Base-by-base conservation (phyloP, 1,140 invertebrate species). In the Ladona fulva region DNA sequence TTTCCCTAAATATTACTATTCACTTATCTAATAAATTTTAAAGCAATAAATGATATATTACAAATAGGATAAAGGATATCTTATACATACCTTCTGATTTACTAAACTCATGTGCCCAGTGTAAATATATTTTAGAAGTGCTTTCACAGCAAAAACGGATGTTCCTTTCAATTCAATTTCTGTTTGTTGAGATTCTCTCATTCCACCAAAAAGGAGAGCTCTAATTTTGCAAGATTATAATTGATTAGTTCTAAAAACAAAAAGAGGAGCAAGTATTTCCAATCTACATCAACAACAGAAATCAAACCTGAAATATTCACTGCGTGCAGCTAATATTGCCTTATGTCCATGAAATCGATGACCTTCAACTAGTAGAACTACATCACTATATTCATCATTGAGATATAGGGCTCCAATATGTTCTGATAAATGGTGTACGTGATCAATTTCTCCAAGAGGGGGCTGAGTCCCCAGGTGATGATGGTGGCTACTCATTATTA, bases 81-180 rank as follows among this genome's bases (percentile, higher is more conserved):
- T 6, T 66, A 44, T 79, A 83, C 80, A 77, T 84, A 90, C 88
- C 82, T 93, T 93, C 79, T 97, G 87, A 80, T 92, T 90, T 19
- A 91, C 89, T 37, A 99, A 86, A 75, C 92, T 92, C 88, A 99
- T 92, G 80, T 91, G 91, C 52, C 95, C 94, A 78, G 95, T 97
- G 84, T 99, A 99, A 75, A 99, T 96, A 86, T 99, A 99, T 82
- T 94, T 92, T 0, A 99, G 86, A 0, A 99, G 86, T 75, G 91
- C 90, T 85, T 95, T 95, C 82, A 99, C 99, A 24, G 96, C 94
- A 78, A 91, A 89, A 24, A 97, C 84, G n/a, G 93, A 93, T 37
- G 96, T 91, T 80, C 92, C 93, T 83, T 93, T 91, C 22, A 99
- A 83, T 81, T 93, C 91, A 78, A 99, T 94, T 87, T 97, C 94